Conservation (phyloP, 2,113 vertebrate genomes). For the Capreolus pygargus region DNA sequence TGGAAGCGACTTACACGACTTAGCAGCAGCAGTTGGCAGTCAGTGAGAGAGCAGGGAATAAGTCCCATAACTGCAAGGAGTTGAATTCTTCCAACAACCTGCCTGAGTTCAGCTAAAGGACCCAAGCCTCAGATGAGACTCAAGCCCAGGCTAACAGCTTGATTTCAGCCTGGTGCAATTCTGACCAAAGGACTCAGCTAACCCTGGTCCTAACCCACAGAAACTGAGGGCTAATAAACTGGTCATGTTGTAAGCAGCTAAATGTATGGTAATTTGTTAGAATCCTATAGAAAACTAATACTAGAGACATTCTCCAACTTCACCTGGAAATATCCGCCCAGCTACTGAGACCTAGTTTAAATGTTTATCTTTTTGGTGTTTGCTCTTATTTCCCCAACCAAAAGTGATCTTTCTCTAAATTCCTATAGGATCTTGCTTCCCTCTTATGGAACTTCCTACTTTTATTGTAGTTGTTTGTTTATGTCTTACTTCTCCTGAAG, state of each 20-base stretch:
- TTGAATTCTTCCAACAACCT: not conserved
- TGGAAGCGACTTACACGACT: too few relatives aligned
- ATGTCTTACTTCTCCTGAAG: not conserved
- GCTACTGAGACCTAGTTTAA: not conserved
- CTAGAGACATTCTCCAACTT: not conserved
- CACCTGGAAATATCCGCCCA: not conserved
- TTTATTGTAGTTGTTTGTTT: too few relatives aligned
- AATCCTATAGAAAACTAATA: not conserved
- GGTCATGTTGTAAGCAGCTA: not conserved
- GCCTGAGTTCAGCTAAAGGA: not conserved
- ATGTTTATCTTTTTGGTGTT: not conserved
- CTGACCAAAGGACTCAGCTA: not conserved
- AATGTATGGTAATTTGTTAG: not conserved
- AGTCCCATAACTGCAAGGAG: not conserved
- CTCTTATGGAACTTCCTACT: not conserved
- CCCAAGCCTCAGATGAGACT: not conserved
- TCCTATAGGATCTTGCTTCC: not conserved
- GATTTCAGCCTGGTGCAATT: not conserved
- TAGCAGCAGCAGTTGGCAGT: not conserved
- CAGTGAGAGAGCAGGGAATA: not conserved
- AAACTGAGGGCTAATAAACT: not conserved
- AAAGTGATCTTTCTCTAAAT: not conserved
- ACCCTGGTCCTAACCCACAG: not conserved
- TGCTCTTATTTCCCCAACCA: not conserved
- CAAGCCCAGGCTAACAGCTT: not conserved